A percentile compares a stretch with the other conserved stretches of the same genome.
These are phyloP conservation scores for Incurvaria masculella DNA, from an alignment of 2,888 invertebrate genomes.

Conservation along the genomic window DNA sequence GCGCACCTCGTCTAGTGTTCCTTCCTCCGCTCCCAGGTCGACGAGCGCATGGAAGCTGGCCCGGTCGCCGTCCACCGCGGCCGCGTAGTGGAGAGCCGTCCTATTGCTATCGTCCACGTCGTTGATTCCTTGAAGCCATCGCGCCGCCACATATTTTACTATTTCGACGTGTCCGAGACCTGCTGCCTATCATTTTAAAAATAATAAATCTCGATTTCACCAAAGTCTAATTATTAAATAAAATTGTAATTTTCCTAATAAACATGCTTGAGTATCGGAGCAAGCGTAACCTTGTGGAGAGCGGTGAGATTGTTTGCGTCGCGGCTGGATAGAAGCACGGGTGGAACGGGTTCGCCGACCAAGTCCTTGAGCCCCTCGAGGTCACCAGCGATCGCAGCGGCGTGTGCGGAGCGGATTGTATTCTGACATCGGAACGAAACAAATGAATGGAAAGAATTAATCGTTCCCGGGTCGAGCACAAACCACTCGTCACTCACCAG, in stretches of 20 bases:
- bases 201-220: too few species aligned
- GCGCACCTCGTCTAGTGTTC: conserved; percentile 81
- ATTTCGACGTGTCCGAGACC: conserved; percentile 76
- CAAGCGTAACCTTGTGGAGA: conserved; percentile 70
- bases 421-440: conserved; percentile 54
- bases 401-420: conserved; percentile 77
- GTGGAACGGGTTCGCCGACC: conserved; percentile 65
- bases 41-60: conserved; percentile 75
- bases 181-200: conserved; percentile 62
- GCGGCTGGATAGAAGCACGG: conserved; percentile 69
- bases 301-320: conserved; percentile 79
- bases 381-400: conserved; percentile 73
- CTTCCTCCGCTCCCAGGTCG: conserved; percentile 81
- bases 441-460: background rate
- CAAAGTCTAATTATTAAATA: background rate
- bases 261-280: background rate
- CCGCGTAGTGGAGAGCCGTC: conserved; percentile 87
- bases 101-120: conserved; percentile 78
- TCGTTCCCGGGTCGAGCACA: too few species aligned
- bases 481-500: too few species aligned
- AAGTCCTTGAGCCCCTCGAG: conserved; percentile 65
- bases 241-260: background rate
- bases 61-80: conserved; percentile 73
- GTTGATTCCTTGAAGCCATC: conserved; percentile 66
- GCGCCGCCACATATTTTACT: conserved; percentile 67